Conservation (phyloP, 2,113 vertebrate species). For the Campylorhamphus procurvoides region DNA sequence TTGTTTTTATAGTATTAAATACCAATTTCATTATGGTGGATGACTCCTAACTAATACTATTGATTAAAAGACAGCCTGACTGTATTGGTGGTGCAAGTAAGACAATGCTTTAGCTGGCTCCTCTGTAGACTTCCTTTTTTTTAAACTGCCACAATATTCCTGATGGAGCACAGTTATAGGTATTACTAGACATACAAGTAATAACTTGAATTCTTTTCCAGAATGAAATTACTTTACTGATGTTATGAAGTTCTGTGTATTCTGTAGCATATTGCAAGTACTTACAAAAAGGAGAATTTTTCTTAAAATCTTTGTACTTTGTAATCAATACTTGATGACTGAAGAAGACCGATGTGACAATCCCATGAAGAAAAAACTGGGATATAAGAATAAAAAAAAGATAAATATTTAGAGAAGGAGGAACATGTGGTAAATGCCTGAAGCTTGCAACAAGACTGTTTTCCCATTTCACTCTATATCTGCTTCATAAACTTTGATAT, state of each 20-base stretch:
- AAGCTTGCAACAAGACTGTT: background rate
- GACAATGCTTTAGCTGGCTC: background rate
- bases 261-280: background rate
- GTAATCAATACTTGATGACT: background rate
- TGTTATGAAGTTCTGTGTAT: background rate
- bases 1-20: background rate
- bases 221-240: background rate
- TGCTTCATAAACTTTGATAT: slow-evolving; percentile 6
- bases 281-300: background rate
- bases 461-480: background rate
- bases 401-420: background rate
- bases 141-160: background rate
- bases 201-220: background rate
- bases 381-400: background rate
- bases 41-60: background rate
- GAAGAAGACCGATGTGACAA: background rate
- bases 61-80: background rate
- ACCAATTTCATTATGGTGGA: background rate
- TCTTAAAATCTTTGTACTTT: background rate
- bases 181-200: background rate
- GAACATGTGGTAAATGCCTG: background rate
- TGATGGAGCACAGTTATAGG: background rate
- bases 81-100: background rate
- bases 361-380: background rate
- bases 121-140: background rate